Conservation (phyloP, 2,888 invertebrate genomes). For the Seladonia tumulorum region DNA sequence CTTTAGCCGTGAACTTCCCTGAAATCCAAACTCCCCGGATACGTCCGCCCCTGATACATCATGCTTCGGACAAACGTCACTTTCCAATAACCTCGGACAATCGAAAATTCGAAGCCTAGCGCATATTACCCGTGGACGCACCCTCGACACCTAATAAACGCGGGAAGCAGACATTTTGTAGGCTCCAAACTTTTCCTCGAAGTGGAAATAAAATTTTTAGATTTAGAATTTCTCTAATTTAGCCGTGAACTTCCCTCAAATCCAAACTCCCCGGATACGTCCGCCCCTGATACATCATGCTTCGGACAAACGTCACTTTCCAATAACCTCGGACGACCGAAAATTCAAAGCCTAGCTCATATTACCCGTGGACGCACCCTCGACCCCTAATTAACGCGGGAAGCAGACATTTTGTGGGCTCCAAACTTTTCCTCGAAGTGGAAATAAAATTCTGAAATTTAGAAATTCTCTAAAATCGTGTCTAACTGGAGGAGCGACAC, state of each 20-base stretch:
- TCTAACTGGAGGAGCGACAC: neutral
- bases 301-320: conserved; percentile 19
- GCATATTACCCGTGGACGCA: neutral
- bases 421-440: too few species aligned
- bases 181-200: too few species aligned
- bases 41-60: conserved; percentile 29
- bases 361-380: neutral
- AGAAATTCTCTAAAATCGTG: too few species aligned
- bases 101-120: conserved; percentile 35
- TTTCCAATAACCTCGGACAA: conserved; percentile 51
- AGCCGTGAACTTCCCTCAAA: conserved; percentile 23
- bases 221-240: conserved; percentile 30
- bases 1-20: conserved; percentile 28
- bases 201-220: too few species aligned
- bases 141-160: neutral
- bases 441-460: too few species aligned
- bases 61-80: neutral
- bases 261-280: neutral
- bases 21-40: neutral
- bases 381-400: neutral
- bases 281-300: conserved; percentile 23
- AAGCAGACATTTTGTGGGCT: too few species aligned
- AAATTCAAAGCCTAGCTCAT: conserved; percentile 26
- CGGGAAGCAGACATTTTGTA: neutral
- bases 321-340: conserved; percentile 50